Evolutionary conservation across 2,113 vertebrate species (phyloP).

Genomic region (Gobiocypris rarus): DNA sequence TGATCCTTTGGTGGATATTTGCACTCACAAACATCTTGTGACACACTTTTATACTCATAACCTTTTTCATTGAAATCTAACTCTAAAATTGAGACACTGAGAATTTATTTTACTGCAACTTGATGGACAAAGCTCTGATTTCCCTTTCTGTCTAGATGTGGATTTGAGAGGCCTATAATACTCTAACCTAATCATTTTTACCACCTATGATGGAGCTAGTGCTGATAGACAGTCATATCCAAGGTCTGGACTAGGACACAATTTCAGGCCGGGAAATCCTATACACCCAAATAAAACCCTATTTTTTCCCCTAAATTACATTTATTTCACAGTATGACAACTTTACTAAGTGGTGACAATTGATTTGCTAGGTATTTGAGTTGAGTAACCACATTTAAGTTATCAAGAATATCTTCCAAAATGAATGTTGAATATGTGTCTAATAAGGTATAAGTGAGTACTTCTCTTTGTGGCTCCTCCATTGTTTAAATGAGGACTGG

Average conservation of each 20-base stretch:
- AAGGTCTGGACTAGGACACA: background rate
- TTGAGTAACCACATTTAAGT: background rate
- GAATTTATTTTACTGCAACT: background rate
- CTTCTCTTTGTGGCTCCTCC: background rate
- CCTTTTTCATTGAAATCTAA: background rate
- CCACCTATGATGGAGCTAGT: background rate
- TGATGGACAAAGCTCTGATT: background rate
- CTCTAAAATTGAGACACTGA: background rate
- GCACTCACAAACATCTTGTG: conserved; percentile 3
- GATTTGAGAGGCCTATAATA: background rate
- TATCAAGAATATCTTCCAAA: no score
- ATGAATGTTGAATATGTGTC: background rate
- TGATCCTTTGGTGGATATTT: background rate
- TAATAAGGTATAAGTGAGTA: background rate
- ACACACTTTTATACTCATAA: background rate
- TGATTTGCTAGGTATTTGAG: background rate
- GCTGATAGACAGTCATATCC: background rate
- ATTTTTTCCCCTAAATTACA: no score
- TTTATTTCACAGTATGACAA: no score
- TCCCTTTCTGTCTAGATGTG: background rate
- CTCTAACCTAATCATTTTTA: background rate
- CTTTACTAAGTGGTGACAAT: background rate
- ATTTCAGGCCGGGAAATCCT: no score
- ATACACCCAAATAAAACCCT: no score
- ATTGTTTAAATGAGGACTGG: background rate